phyloP scores from a whole-genome alignment of 2,113 vertebrate genomes.

The Muscicapa adusta region DNA sequence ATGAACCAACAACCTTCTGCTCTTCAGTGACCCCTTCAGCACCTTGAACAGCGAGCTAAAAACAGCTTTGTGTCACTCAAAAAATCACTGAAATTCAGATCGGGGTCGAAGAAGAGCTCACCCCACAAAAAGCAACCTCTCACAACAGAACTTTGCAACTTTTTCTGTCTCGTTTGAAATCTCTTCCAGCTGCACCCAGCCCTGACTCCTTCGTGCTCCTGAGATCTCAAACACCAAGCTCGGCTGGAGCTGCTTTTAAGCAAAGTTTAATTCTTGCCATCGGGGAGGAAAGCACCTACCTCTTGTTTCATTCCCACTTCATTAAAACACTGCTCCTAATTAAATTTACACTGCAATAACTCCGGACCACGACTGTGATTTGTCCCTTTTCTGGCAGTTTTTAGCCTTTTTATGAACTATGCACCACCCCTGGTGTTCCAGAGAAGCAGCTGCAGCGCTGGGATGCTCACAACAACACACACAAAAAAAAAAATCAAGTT shows the following conservation, averaged over 20 bases:
- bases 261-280: neutral
- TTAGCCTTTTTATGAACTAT: neutral
- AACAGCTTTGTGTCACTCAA: neutral
- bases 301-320: neutral
- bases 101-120: neutral
- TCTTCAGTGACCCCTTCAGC: neutral
- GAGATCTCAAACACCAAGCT: neutral
- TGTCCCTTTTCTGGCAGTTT: neutral
- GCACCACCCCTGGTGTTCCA: neutral
- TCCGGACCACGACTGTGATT: constrained; percentile 39
- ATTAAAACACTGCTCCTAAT: neutral
- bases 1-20: neutral
- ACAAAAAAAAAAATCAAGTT: neutral
- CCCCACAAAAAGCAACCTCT: neutral
- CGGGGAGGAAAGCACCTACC: neutral
- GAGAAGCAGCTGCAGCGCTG: neutral
- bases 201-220: neutral
- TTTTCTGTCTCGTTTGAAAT: neutral
- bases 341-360: constrained; percentile 15
- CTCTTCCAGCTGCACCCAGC: neutral
- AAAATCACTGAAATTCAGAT: neutral
- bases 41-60: neutral
- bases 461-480: neutral
- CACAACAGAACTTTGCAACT: neutral
- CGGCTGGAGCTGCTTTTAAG: neutral